Conservation (phyloP, 2,113 vertebrate species). For the Lates calcarifer region DNA sequence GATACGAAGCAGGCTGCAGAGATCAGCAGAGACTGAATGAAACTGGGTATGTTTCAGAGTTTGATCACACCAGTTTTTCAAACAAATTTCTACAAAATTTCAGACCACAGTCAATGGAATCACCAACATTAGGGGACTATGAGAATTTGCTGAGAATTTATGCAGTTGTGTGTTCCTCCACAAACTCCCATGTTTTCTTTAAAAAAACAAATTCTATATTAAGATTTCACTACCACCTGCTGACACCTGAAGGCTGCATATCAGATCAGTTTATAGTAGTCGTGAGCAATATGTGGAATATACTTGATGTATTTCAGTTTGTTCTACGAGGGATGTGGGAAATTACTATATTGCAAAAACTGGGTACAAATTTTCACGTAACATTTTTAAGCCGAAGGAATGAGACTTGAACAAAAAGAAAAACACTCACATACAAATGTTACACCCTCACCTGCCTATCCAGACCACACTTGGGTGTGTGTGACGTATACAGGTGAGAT, state of each 20-base stretch:
- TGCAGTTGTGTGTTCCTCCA: background rate
- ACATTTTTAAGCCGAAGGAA: no score
- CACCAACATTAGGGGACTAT: background rate
- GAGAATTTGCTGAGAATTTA: background rate
- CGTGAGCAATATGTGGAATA: no score
- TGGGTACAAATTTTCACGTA: no score
- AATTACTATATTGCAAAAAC: no score
- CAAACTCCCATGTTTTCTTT: background rate
- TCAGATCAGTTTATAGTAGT: background rate
- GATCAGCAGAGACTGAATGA: background rate
- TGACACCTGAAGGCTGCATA: background rate
- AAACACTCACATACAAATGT: no score
- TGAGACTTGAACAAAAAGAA: no score
- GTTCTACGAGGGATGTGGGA: no score
- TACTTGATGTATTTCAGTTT: no score
- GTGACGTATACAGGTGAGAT: no score
- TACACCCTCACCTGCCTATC: no score
- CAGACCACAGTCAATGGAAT: background rate
- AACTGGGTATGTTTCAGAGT: background rate
- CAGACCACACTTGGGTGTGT: no score
- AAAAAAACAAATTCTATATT: background rate
- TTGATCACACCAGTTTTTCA: background rate
- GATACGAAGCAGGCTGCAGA: background rate
- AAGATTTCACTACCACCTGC: background rate
- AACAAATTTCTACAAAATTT: background rate